Percentiles rank a stretch among this genome's conserved stretches.
Evolutionary conservation across 2,888 invertebrate species (phyloP).

Genomic region (Lacanobia oleracea): DNA sequence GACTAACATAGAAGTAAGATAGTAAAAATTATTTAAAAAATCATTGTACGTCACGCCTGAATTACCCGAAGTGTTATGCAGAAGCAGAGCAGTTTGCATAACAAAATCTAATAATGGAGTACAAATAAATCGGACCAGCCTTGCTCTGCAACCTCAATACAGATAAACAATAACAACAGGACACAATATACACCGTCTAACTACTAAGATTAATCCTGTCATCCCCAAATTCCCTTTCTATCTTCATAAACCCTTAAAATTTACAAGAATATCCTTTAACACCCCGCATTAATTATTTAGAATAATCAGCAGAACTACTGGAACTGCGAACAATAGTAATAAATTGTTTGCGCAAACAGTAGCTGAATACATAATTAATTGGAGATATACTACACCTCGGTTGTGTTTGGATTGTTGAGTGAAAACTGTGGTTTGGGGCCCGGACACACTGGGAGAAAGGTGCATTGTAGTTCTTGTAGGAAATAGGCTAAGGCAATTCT

Average conservation of each 20-base stretch:
- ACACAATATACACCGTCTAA: background rate
- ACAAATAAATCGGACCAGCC: too few relatives aligned
- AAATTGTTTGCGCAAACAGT: slow-evolving; percentile 46
- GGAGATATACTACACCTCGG: slow-evolving; percentile 37
- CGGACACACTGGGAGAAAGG: background rate
- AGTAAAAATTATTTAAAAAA: too few relatives aligned
- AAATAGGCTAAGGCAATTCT: too few relatives aligned
- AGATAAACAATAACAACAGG: background rate
- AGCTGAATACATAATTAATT: slow-evolving; percentile 54
- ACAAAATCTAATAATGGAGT: too few relatives aligned
- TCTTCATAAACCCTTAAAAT: slow-evolving; percentile 4
- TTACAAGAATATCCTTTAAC: slow-evolving; percentile 17
- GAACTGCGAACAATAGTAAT: slow-evolving; percentile 40
- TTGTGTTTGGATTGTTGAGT: slow-evolving; percentile 24
- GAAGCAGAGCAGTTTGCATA: too few relatives aligned
- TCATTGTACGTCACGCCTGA: too few relatives aligned
- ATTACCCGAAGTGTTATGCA: too few relatives aligned
- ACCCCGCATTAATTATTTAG: slow-evolving; percentile 38
- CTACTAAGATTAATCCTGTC: background rate
- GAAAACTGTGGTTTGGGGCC: slow-evolving; percentile 35
- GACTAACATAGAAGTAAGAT: too few relatives aligned
- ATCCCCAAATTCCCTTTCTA: background rate
- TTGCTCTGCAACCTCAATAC: background rate
- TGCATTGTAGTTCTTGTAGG: too few relatives aligned
- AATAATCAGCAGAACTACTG: slow-evolving; percentile 43